phyloP scores from a whole-genome alignment of 2,888 invertebrate species.

The Orthosia incerta region DNA sequence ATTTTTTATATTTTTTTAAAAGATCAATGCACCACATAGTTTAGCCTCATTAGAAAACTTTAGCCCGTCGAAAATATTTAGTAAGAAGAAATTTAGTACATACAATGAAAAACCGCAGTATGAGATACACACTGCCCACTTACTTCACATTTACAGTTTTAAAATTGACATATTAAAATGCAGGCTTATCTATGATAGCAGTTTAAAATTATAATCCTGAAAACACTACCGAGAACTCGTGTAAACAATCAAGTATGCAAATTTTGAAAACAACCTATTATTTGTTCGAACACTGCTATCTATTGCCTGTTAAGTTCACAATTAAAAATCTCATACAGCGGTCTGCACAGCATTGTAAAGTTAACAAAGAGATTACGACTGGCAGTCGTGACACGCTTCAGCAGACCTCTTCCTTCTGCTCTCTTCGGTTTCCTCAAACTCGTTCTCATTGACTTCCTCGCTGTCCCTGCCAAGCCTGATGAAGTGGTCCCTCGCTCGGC shows the following conservation, averaged over 20 bases:
- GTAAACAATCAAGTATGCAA: constrained; percentile 17
- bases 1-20: constrained; percentile 70
- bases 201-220: constrained; percentile 11
- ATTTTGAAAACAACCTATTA: background rate
- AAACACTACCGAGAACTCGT: background rate
- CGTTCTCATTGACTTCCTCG: constrained; percentile 80
- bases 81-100: constrained; percentile 44
- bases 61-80: constrained; percentile 59
- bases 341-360: constrained; percentile 53
- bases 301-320: constrained; percentile 45
- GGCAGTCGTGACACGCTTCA: constrained; percentile 81
- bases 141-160: constrained; percentile 29
- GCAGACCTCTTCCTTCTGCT: constrained; percentile 83
- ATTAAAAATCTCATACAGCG: constrained; percentile 57
- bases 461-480: constrained; percentile 86
- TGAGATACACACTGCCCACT: constrained; percentile 31
- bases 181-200: constrained; percentile 38
- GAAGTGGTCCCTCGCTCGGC: constrained; percentile 85
- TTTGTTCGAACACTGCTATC: constrained; percentile 32
- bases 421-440: constrained; percentile 74
- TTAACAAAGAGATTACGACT: constrained; percentile 77
- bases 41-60: constrained; percentile 73
- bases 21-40: constrained; percentile 75
- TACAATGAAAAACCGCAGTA: constrained; percentile 41
- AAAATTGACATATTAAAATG: constrained; percentile 62